Percentiles rank a stretch among this genome's conserved stretches.
phyloP scores from a whole-genome alignment of 1,140 invertebrate genomes.

The Choristoneura fumiferana region DNA sequence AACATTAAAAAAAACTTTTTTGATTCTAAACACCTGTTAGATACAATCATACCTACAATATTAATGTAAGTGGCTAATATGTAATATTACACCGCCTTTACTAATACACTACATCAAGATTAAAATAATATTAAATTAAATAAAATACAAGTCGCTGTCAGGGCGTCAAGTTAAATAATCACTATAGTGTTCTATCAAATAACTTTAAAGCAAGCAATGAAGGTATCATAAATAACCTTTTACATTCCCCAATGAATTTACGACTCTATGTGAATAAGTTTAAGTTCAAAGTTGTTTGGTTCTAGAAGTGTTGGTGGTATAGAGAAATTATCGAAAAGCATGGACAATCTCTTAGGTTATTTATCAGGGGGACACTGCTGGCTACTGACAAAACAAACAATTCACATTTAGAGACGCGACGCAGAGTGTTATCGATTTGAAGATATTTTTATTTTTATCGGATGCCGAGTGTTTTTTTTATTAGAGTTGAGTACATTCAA shows the following conservation, averaged over 20 bases:
- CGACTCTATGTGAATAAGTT: conserved; percentile 27
- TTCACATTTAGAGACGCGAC: conserved; percentile 52
- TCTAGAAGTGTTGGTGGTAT: conserved; percentile 48
- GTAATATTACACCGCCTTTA: conserved; percentile 41
- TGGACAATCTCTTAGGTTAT: conserved; percentile 75
- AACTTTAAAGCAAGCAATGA: conserved; percentile 72
- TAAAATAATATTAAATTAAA: conserved; percentile 41
- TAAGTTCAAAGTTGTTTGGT: conserved; percentile 33
- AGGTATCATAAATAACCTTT: conserved; percentile 68
- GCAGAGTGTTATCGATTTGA: conserved; percentile 10
- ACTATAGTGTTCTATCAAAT: conserved; percentile 74
- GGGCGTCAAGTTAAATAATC: conserved; percentile 68
- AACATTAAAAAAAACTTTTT: conserved; percentile 19
- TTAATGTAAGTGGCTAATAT: conserved; percentile 27
- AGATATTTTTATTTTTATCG: conserved; percentile 4
- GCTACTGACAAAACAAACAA: conserved; percentile 74
- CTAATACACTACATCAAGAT: conserved; percentile 43
- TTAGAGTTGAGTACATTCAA: not conserved
- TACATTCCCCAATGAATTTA: conserved; percentile 29
- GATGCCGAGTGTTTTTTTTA: conserved; percentile 10
- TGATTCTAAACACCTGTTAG: conserved; percentile 25
- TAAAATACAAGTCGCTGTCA: conserved; percentile 65
- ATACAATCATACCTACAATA: conserved; percentile 21
- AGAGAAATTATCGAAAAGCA: conserved; percentile 70
- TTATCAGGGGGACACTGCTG: conserved; percentile 74